Evolutionary conservation across 2,113 vertebrate genomes (phyloP).

Genomic region (Brachyistius frenatus): DNA sequence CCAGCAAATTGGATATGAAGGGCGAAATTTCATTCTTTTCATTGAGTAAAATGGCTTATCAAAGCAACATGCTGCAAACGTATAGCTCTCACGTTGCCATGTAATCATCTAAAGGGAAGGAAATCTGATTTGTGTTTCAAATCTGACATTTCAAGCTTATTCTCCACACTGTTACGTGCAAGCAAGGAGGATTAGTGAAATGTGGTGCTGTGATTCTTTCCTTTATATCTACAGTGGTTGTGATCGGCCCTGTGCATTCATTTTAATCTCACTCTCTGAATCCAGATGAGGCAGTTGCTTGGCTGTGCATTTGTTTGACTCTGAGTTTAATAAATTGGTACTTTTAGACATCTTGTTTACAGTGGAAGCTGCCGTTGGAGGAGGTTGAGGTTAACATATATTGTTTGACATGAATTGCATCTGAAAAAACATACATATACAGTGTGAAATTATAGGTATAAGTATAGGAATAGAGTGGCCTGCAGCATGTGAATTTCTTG

Average conservation of each 20-base stretch:
- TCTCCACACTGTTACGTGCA: constrained; percentile 34
- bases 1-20: constrained; percentile 33
- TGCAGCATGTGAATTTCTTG: background rate
- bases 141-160: constrained; percentile 54
- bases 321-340: background rate
- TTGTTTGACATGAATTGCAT: background rate
- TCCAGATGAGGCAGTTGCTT: background rate
- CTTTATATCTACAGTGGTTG: constrained; percentile 6
- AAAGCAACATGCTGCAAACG: constrained; percentile 29
- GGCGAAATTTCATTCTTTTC: constrained; percentile 41
- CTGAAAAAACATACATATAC: background rate
- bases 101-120: constrained; percentile 39
- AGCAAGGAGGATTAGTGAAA: constrained; percentile 27
- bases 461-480: too few species aligned
- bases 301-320: background rate
- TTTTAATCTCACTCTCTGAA: constrained; percentile 7
- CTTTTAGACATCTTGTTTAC: background rate
- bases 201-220: background rate
- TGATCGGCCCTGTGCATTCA: background rate
- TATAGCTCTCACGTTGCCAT: constrained; percentile 26
- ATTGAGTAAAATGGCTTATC: constrained; percentile 46
- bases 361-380: background rate
- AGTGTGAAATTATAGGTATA: too few species aligned
- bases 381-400: background rate
- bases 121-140: constrained; percentile 53